A percentile compares a stretch with the other conserved stretches of the same genome.
phyloP scores from a whole-genome alignment of 2,113 vertebrate genomes.

The Bombycilla garrulus region DNA sequence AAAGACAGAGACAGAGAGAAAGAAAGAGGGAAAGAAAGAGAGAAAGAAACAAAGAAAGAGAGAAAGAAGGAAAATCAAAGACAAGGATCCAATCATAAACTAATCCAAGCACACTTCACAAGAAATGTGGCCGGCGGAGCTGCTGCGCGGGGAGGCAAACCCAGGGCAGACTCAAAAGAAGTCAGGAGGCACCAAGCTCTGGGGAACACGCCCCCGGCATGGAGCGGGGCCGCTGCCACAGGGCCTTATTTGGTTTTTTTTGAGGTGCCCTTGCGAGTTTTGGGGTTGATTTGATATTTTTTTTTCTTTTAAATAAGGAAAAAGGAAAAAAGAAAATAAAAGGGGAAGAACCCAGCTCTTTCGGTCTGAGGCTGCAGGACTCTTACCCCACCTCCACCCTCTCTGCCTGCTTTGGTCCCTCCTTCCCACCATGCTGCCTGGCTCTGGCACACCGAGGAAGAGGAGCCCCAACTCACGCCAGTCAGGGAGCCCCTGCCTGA shows the following conservation, averaged over 20 bases:
- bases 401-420: constrained; percentile 4
- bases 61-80: not conserved
- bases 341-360: constrained; percentile 83
- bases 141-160: constrained; percentile 76
- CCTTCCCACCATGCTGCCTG: not conserved
- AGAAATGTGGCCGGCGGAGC: constrained; percentile 77
- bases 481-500: not conserved
- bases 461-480: not conserved
- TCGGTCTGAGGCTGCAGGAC: constrained; percentile 73
- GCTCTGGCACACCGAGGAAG: not conserved
- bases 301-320: not conserved
- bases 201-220: not conserved
- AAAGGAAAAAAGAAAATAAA: not conserved
- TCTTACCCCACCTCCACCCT: constrained; percentile 50
- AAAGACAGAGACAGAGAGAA: too few species aligned
- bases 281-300: not conserved
- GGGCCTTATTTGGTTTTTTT: not conserved
- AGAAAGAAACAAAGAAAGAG: too few species aligned
- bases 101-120: constrained; percentile 76
- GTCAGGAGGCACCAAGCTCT: not conserved
- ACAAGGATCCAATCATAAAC: constrained; percentile 62
- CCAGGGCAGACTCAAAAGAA: constrained; percentile 72
- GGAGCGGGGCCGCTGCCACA: not conserved
- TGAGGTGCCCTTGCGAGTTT: constrained; percentile 51
- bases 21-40: not conserved